Evolutionary conservation across 2,888 invertebrate species (phyloP), one percentile per base, ranked within the genome.

Genomic region (Euzophera pinguis): DNA sequence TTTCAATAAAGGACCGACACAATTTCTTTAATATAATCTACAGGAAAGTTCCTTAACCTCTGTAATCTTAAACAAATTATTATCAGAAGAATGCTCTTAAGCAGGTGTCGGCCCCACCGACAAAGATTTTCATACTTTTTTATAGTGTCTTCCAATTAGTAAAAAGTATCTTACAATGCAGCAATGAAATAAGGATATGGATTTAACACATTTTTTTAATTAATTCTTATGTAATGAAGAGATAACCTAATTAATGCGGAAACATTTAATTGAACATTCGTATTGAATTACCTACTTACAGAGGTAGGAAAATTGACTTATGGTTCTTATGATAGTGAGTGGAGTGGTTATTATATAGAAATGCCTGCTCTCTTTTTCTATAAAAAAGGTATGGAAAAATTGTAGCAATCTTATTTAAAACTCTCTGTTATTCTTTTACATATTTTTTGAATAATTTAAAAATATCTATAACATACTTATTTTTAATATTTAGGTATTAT

Each of bases 81-180:
- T 45, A 32, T 45, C 45, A 16, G 32, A 10, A 34, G 32, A 32
- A 45, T 45, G 14, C 45, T 45, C 45, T 45, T 45, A 45, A 38
- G 16, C 45, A 45, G 45, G 45, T 45, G 45, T 32, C 16, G 14
- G n/a, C n/a, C n/a, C 9, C 14, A 16, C 32, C 45, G 32, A 45
- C 45, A 45, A 45, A 32, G 14, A 3, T 10, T 45, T 45, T 16
- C 14, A 14, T 14, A 6, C n/a, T 3, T 7, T 14, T 29, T 32
- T n/a, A 14, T 10, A 3, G 41, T 45, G 45, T 45, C 45, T 10
- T 10, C 45, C 16, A 45, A 45, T 45, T 45, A 45, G 45, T 45
- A 45, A 32, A 32, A 16, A 32, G 10, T 1, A 1, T 29, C 6
- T 27, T n/a, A 29, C 13, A 13, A 29, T n/a, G 5, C 6, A n/a